These are phyloP conservation scores for Cremastinae sp. DNA, from an alignment of 2,888 invertebrate genomes.

Conservation along the genomic window DNA sequence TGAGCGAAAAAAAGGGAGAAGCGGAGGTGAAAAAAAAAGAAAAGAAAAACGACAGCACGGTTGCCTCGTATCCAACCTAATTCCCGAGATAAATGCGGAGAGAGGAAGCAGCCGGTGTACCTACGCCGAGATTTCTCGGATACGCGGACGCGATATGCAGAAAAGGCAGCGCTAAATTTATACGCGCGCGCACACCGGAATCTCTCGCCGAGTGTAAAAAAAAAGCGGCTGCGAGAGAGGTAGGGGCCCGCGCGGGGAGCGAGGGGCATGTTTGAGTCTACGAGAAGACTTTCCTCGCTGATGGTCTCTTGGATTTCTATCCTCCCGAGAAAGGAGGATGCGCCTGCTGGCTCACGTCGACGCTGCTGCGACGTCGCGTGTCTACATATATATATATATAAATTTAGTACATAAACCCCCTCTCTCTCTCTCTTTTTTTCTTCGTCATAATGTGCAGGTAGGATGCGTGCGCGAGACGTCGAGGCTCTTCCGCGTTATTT, in stretches of 20 bases:
- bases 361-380: constrained; percentile 17
- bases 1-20: constrained; percentile 21
- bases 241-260: no score
- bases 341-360: constrained; percentile 34
- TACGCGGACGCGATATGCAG: constrained; percentile 55
- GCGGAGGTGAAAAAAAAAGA: constrained; percentile 10
- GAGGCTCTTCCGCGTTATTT: constrained; percentile 35
- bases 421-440: no score
- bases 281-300: constrained; percentile 49
- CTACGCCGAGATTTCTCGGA: constrained; percentile 56
- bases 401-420: no score
- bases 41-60: constrained; percentile 43
- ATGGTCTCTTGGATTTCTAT: constrained; percentile 56
- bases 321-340: constrained; percentile 40
- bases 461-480: constrained; percentile 42
- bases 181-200: no score
- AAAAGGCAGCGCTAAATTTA: constrained; percentile 1
- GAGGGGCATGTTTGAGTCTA: constrained; percentile 54
- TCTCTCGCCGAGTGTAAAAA: no score
- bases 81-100: constrained; percentile 75
- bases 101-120: constrained; percentile 57
- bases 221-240: no score
- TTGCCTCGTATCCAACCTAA: constrained; percentile 73
- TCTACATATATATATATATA: neutral
- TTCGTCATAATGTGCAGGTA: constrained; percentile 14